Evolutionary conservation across 2,113 vertebrate genomes (phyloP), one percentile per base, ranked within the genome.

Genomic region (Brienomyrus longianalis): DNA sequence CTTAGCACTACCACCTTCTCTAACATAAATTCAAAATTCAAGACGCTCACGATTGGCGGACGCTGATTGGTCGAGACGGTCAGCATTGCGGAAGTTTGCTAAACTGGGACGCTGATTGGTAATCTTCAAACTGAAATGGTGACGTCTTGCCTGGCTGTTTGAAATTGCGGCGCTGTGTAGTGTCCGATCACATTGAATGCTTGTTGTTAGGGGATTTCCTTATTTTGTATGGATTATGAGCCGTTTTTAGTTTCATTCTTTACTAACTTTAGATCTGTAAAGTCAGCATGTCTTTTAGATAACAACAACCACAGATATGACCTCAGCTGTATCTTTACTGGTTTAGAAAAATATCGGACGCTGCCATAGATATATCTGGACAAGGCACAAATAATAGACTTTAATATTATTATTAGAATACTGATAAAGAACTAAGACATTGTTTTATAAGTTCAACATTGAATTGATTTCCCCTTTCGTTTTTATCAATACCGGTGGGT

Each of bases 1-100:
- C 51, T 43, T 88, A 70, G 6, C 19, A 13, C 47, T 86, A 10
- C 66, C 27, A 13, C 85, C 86, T n/a, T 77, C 21, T 45, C 59
- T 35, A 89, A 74, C 87, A 91, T 89, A 91, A 94, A 94, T 96
- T 96, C 96, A 96, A 96, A 96, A 95, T 92, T 92, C 17, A 89
- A 83, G 88, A 91, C 94, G 74, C 93, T 94, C 91, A 91, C 87
- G 89, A 47, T 21, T 0, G 48, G 1, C 31, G 74, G 35, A 43
- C 35, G 74, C 15, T 43, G 74, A 80, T 80, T 80, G 74, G 74
- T 39, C 74, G 35, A 80, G 74, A 80, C 31, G 74, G 74, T 8
- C 31, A 43, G 74, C 62, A 70, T 70, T n/a, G 62, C 62, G 62
- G 62, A 70, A 70, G 27, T 10, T 3, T 70, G 62, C n/a, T 31